Base-by-base conservation (phyloP, 2,113 vertebrate species). In the Petromus typicus region DNA sequence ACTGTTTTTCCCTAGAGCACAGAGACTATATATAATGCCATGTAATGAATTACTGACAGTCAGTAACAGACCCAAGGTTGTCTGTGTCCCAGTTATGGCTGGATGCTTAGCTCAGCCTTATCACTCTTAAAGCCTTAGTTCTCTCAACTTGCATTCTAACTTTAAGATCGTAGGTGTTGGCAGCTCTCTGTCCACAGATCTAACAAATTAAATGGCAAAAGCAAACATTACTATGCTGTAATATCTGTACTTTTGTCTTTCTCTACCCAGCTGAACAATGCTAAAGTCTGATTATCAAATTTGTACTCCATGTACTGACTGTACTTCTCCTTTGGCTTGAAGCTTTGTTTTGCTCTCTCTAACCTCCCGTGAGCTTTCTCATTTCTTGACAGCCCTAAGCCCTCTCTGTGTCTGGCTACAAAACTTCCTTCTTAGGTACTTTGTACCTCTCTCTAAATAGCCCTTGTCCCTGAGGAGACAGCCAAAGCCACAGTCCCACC, bases 261-360 rank as follows among this genome's bases (percentile, higher is more conserved):
- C n/a, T 51, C 43, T 27, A 1, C 6, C 0, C n/a, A 11, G 59
- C 27, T 4, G 22, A 66, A 43, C 25, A 1, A 1, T 7, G 2
- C 71, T 7, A 4, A 30, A 12, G 56, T 61, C 40, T 34, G 3
- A 17, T 2, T 22, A 27, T 30, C 8, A 91, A 6, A 59, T 83
- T 23, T 18, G n/a, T 0, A 40, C 64, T 48, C 63, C 37, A 4
- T 2, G 34, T 16, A 51, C 13, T 25, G 20, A 57, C 18, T 13
- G 18, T 45, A 54, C 27, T n/a, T 57, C 82, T 56, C 34, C n/a
- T 40, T 86, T 61, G 32, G 4, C 2, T 7, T 51, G 40, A 34
- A 63, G n/a, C n/a, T 69, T 71, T 30, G 63, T 78, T 84, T n/a
- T 32, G 48, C 79, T 48, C 20, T 23, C 23, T 61, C 48, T 40